These are phyloP conservation scores for Ornithorhynchus anatinus DNA, from an alignment of 2,113 vertebrate species.

Conservation along the genomic window DNA sequence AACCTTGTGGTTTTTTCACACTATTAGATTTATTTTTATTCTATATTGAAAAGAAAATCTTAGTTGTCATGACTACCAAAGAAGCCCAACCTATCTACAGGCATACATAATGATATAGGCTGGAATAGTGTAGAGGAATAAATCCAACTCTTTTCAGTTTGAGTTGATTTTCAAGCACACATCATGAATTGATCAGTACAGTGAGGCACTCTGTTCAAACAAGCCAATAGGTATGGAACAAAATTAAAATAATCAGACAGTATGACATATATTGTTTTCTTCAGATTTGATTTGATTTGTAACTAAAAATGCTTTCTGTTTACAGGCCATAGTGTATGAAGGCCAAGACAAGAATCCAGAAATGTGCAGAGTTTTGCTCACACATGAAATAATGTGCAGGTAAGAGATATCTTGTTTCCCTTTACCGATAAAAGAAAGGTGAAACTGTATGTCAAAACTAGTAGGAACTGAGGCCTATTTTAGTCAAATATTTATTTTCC, in stretches of 20 bases:
- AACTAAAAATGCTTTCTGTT: conserved; percentile 63
- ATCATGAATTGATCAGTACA: conserved; percentile 22
- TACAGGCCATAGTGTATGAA: conserved; percentile 92
- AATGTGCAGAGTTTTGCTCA: conserved; percentile 96
- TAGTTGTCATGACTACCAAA: conserved; percentile 74
- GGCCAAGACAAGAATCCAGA: conserved; percentile 98
- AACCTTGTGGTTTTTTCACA: conserved; percentile 25
- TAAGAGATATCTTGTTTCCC: conserved; percentile 69
- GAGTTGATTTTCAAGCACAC: conserved; percentile 37
- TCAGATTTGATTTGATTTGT: conserved; percentile 14
- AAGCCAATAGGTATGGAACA: not conserved
- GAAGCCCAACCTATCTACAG: conserved; percentile 58
- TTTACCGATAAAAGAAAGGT: conserved; percentile 80
- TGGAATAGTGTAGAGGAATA: conserved; percentile 28
- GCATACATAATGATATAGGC: conserved; percentile 28
- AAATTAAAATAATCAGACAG: not conserved
- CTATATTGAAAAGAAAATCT: conserved; percentile 69
- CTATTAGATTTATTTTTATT: conserved; percentile 72
- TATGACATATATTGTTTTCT: conserved; percentile 24
- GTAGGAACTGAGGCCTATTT: conserved; percentile 78
- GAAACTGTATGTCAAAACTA: conserved; percentile 75
- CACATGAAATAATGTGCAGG: conserved; percentile 99
- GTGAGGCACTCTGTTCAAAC: not conserved
- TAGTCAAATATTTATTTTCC: conserved; percentile 53
- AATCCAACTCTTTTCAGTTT: conserved; percentile 31